Base-by-base conservation (phyloP, 2,797 vertebrate species). In the Remorina albescens region DNA sequence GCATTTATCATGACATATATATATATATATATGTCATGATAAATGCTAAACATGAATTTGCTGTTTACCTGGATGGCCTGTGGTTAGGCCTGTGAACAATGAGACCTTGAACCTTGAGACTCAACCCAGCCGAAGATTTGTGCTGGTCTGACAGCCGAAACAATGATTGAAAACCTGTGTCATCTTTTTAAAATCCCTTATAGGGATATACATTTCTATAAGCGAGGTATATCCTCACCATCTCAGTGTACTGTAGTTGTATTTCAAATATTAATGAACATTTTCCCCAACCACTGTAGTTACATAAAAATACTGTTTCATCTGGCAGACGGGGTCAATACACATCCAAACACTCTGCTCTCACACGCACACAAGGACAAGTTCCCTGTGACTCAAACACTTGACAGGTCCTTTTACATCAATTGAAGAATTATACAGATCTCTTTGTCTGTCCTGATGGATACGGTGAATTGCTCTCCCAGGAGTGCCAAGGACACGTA, bases 401-500 rank as follows among this genome's bases (percentile, higher is more conserved):
- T 79, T 62, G 66, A 26, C 57, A 67, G 57, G 9, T 59, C 19
- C 21, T 49, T 41, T 54, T 56, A 58, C 66, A 56, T 76, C 42
- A 50, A 16, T 26, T 66, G 47, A 73, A 50, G 39, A 60, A 58
- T 68, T 70, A 59, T 68, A 65, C 37, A 44, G 49, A 67, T 74
- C 55, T 77, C 30, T 58, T 62, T 34, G 61, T 60, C 68, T 78
- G 49, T 19, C 57, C 63, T 69, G 46, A 61, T 70, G 46, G 77
- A 66, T 58, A 16, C 23, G 68, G 42, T 67, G 67, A 67, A 78
- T 21, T 53, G 26, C 56, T 71, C 71, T 63, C 41, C 55, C 51
- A 72, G 74, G 75, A 80, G 30, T 36, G 44, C 66, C 81, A 74
- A 80, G 65, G 56, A 72, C 47, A 74, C 72, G 67, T 47, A 58